A percentile compares a stretch with the other conserved stretches of the same genome.
These are phyloP conservation scores for Ornithoptera alexandrae DNA, from an alignment of 2,888 invertebrate species.

Conservation along the genomic window DNA sequence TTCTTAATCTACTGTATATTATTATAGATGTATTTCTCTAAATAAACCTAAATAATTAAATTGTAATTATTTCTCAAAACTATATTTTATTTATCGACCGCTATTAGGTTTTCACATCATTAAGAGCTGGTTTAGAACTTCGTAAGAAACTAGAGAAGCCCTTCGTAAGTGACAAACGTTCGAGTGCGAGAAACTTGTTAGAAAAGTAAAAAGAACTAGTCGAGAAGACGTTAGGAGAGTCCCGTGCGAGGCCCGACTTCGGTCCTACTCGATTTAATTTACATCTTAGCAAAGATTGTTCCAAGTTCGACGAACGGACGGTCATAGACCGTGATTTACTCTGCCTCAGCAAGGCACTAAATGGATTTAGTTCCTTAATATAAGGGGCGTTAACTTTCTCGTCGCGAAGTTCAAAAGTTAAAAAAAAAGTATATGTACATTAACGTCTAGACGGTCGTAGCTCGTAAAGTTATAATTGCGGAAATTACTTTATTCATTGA, in stretches of 20 bases:
- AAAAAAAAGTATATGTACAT: slow-evolving; percentile 39
- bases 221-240: slow-evolving; percentile 57
- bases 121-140: slow-evolving; percentile 49
- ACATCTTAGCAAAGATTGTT: slow-evolving; percentile 72
- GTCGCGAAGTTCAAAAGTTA: slow-evolving; percentile 23
- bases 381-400: slow-evolving; percentile 48
- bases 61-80: not conserved
- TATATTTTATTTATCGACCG: not conserved
- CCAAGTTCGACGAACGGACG: slow-evolving; percentile 68
- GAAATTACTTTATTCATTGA: slow-evolving; percentile 9
- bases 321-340: slow-evolving; percentile 69
- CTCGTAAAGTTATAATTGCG: slow-evolving; percentile 8
- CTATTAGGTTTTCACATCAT: slow-evolving; percentile 30
- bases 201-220: slow-evolving; percentile 71
- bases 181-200: slow-evolving; percentile 69
- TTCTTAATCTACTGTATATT: too few species aligned
- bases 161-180: slow-evolving; percentile 70
- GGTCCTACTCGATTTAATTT: slow-evolving; percentile 71
- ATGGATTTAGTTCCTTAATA: slow-evolving; percentile 67
- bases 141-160: slow-evolving; percentile 41
- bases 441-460: slow-evolving; percentile 40
- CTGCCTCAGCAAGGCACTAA: slow-evolving; percentile 59
- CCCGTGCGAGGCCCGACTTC: slow-evolving; percentile 32
- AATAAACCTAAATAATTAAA: not conserved
- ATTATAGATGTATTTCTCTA: not conserved